Percentiles rank a stretch among this genome's conserved stretches.
Evolutionary conservation across 2,797 vertebrate genomes (phyloP).

Genomic region (Urosaurus nigricauda): DNA sequence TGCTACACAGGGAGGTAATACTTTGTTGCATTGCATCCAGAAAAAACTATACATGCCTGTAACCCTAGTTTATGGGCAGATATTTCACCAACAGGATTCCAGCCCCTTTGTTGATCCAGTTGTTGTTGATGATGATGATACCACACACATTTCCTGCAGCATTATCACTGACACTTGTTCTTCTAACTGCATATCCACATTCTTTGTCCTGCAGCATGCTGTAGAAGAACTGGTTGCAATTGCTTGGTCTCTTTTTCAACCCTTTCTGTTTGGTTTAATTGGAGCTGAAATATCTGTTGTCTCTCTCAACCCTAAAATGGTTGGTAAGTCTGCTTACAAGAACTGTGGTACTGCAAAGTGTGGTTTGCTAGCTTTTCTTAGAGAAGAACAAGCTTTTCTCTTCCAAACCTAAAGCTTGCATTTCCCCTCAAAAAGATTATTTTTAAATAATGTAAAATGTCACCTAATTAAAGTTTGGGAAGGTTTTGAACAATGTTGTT

Average conservation of each 20-base stretch:
- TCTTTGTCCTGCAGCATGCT: constrained; percentile 78
- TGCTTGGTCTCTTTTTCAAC: constrained; percentile 91
- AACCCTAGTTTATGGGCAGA: too few relatives aligned
- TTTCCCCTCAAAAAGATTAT: not conserved
- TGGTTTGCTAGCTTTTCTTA: not conserved
- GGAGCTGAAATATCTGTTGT: constrained; percentile 90
- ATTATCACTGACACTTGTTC: not conserved
- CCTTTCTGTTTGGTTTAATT: constrained; percentile 94
- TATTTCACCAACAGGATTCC: too few relatives aligned
- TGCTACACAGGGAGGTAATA: too few relatives aligned
- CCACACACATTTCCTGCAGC: not conserved
- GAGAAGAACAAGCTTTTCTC: not conserved
- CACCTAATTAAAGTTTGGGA: not conserved
- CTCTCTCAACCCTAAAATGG: constrained; percentile 84
- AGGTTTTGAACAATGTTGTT: not conserved
- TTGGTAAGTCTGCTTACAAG: constrained; percentile 85
- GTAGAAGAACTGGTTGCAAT: constrained; percentile 85
- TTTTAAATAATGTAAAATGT: not conserved
- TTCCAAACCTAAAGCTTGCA: not conserved
- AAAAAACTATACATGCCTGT: too few relatives aligned
- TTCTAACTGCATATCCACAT: not conserved
- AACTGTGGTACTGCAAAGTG: constrained; percentile 15
- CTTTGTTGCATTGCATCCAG: too few relatives aligned
- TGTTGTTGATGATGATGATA: not conserved
- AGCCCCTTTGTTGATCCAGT: not conserved